Evolutionary conservation across 2,888 invertebrate species (phyloP).

Genomic region (Sarcophaga caerulescens): DNA sequence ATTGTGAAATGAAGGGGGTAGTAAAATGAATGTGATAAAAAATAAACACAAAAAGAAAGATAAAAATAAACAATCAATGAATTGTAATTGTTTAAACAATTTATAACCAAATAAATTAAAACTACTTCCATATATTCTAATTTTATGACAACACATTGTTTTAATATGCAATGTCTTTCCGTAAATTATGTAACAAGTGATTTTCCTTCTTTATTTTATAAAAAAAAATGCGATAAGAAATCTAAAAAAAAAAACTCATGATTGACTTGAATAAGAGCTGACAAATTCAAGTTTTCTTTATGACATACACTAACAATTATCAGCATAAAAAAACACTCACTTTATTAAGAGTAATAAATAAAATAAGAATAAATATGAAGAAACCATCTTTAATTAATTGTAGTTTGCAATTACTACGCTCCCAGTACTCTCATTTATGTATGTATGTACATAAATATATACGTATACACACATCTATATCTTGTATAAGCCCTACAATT

Average conservation of each 20-base stretch:
- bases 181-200: slow-evolving; percentile 49
- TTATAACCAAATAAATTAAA: not conserved
- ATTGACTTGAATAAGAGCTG: slow-evolving; percentile 2
- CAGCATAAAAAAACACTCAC: not conserved
- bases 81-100: not conserved
- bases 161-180: not conserved
- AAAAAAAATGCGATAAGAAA: slow-evolving; percentile 20
- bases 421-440: not conserved
- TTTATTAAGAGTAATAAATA: not conserved
- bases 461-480: too few species aligned
- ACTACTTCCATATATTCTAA: not conserved
- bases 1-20: not conserved
- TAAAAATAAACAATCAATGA: not conserved
- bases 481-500: not conserved
- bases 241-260: not conserved
- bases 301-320: slow-evolving; percentile 15
- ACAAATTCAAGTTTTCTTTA: not conserved
- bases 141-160: not conserved
- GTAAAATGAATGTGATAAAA: not conserved
- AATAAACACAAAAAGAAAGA: not conserved
- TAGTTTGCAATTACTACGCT: not conserved
- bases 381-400: not conserved
- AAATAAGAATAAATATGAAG: not conserved
- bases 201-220: not conserved
- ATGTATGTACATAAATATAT: too few species aligned